Base-by-base conservation (phyloP, 2,888 invertebrate genomes). In the Aphidoletes aphidimyza region DNA sequence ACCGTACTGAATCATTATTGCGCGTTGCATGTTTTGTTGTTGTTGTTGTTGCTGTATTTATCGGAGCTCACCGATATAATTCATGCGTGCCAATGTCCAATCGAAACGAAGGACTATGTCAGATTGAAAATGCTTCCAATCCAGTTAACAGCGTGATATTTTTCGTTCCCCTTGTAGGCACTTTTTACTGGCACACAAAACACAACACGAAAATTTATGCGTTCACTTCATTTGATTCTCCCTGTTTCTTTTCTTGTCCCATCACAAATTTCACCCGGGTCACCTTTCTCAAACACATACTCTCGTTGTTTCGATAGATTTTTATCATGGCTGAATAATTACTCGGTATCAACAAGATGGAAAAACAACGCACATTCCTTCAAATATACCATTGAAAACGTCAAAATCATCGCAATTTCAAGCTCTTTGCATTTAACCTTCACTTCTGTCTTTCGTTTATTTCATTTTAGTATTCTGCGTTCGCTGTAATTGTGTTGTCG, bases 91-190 rank as follows among this genome's bases (percentile, higher is more conserved):
- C n/a, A 14, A 69, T 69, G 69, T 69, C 69, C 69, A 69, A 69
- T 0, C n/a, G 19, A 11, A 69, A 69, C 54, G 30, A 22, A 69
- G 30, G 69, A 30, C 26, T 69, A 5, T 69, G 69, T 69, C 69
- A 69, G 69, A 69, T 69, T 69, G 30, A 69, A 69, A 69, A 69
- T 30, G 69, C 69, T 69, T 69, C 30, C 69, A 69, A 69, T 69
- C 69, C 69, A 69, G 69, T 69, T 69, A 69, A 69, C 69, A 69
- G 69, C 69, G 69, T 69, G 69, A 69, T 69, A 69, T 69, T 69
- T 69, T 34, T 69, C n/a, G n/a, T n/a, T n/a, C n/a, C 34, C 34
- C 34, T 69, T n/a, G 69, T 30, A 69, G 69, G 69, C 69, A 69
- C 69, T 14, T 69, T 69, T 5, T 30, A 26, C 26, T 69, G 69